Evolutionary conservation across 37 sponge, comb jelly and placozoan genomes (phyloP), one percentile per base, ranked within the genome.

Genomic region (Bolinopsis microptera): DNA sequence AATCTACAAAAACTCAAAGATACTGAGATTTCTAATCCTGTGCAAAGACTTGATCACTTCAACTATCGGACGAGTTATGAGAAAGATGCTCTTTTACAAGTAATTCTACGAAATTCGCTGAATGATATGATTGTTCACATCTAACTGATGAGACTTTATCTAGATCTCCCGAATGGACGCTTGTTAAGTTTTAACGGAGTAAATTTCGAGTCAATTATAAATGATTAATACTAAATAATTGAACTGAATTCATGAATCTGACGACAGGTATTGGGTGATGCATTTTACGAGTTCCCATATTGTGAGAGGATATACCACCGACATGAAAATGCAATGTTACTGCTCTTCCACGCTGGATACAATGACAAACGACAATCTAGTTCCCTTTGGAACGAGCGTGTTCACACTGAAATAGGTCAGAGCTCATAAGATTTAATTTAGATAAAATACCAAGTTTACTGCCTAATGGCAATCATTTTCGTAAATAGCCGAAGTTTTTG

Each of bases 261-360:
- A n/a, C n/a, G 5, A 2, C 30, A 86, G 90, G 90, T 86, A 8
- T 38, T 86, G 30, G 26, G 30, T 22, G 90, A 86, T 25, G 41
- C 90, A 39, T 86, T 28, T 34, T 86, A 86, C 90, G 61, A 86
- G 36, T 86, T 39, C 90, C 90, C 90, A 22, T 86, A 86, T 38
- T 86, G 90, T 39, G 90, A 86, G 61, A 13, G 90, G 61, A 18
- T 86, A 0, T 86, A 86, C 35, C 61, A 86, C 48, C 90, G 90
- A 33, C 90, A 86, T 38, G 90, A 86, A 38, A 39, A 86, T 38
- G 90, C 90, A 0, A 86, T 86, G 90, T 41, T 86, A 2, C 90
- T 86, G 13, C 16, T 86, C 0, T 86, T 86, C 90, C 90, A 86
- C 61, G 90, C 90, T 26, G 90, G 90, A 13, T 86, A n/a, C 61